Evolutionary conservation across 2,888 invertebrate species (phyloP), one percentile per base, ranked within the genome.

Genomic region (Mechanitis messenoides): DNA sequence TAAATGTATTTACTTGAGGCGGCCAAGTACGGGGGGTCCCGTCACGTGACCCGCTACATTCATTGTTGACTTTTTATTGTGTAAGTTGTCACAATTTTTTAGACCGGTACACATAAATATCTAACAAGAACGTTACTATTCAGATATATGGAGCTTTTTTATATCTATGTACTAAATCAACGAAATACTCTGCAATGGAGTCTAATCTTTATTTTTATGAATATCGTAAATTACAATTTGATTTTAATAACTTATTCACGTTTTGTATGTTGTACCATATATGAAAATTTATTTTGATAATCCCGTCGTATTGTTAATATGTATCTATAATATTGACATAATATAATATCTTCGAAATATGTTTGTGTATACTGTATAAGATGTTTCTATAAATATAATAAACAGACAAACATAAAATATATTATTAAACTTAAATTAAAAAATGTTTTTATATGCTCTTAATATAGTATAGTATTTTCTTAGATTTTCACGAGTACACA

Each of bases 221-320:
- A 79, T 79, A 82, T 82, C 85, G 81, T 90, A 87, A 88, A 88
- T 86, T 81, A 79, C 76, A 79, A 83, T 85, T 85, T 83, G 79
- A 85, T 85, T 84, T 87, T 86, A 86, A 87, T 87, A 84, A 85
- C 85, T 85, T 85, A 87, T 84, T 86, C 83, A 83, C 78, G 76
- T 78, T 76, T 79, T 76, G 73, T 76, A 68, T 67, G 74, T 77
- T 54, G 55, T 46, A 59, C 50, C 55, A 60, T 75, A 77, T 79
- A 75, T 75, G 73, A 78, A 76, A 80, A 82, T 80, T 79, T 81
- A 82, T 83, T 78, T 78, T 78, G 67, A 75, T 80, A 79, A 81
- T 83, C 79, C 75, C 72, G 46, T 62, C 58, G 9, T 35, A 57
- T 50, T 50, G 38, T n/a, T 12, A 54, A 3, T 38, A 45, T 20